Base-by-base conservation (phyloP, 2,797 vertebrate genomes). In the Sebastes kiyomatsui region DNA sequence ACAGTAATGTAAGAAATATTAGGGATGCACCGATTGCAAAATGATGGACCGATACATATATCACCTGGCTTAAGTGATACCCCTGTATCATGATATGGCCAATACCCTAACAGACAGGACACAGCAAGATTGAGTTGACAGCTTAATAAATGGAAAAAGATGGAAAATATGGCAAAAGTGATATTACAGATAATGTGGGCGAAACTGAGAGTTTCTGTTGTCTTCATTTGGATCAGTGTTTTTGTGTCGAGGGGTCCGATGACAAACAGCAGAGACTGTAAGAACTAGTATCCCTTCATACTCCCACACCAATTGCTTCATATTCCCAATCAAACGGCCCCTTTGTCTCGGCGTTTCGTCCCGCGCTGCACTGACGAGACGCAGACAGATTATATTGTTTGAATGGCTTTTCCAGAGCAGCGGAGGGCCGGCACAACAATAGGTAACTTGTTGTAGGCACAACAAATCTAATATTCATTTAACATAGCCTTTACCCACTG, bases 361-460 rank as follows among this genome's bases (percentile, higher is more conserved):
- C 67, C 23, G 87, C 16, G 60, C 65, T 65, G 83, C 91, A 90
- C 88, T 93, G 95, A 94, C 90, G 91, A 92, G 88, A 89, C 81
- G 80, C 94, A 94, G 94, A 95, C 93, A 94, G 95, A 95, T 95
- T 94, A 96, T 94, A 92, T 94, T 93, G 86, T 95, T 94, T 94
- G 88, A 96, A 95, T 95, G 93, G 94, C 91, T 92, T 95, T 95
- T 95, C 83, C 90, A 92, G 91, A 90, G 87, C 89, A 88, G 86
- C 76, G 87, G 88, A 92, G 93, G 93, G 89, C 88, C 91, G 77
- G 82, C 79, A 89, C 92, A 94, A 96, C 94, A 96, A 96, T 96
- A 95, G 93, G 88, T 92, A 95, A 95, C 95, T 95, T 96, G 95
- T 96, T 96, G 90, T 88, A 91, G 91, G 85, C 93, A 92, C 93